These are phyloP conservation scores for Epistrophe grossulariae DNA, from an alignment of 2,888 invertebrate genomes.

Conservation along the genomic window DNA sequence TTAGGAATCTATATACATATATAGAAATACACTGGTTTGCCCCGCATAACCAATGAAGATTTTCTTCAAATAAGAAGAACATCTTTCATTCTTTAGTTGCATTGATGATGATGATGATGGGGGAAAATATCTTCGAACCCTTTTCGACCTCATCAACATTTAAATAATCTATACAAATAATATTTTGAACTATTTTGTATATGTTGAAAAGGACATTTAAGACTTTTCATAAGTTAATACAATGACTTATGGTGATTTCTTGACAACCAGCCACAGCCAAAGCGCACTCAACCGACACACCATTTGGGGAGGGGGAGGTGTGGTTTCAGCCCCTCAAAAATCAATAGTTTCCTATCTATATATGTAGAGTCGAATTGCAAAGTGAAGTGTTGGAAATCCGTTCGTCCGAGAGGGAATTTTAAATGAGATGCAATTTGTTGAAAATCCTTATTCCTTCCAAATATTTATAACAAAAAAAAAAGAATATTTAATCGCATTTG, in stretches of 20 bases:
- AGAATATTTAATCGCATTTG: slow-evolving; percentile 60
- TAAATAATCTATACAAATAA: slow-evolving; percentile 73
- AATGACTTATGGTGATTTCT: slow-evolving; percentile 68
- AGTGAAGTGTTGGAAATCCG: slow-evolving; percentile 28
- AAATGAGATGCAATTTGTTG: slow-evolving; percentile 57
- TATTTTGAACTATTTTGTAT: slow-evolving; percentile 62
- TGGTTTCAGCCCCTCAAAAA: slow-evolving; percentile 26
- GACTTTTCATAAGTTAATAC: slow-evolving; percentile 68
- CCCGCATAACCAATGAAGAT: slow-evolving; percentile 28
- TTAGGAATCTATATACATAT: slow-evolving; percentile 31
- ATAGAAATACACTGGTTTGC: slow-evolving; percentile 10
- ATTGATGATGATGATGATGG: neutral
- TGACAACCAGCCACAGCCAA: slow-evolving; percentile 19
- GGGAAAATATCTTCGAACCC: neutral
- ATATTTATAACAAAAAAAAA: neutral
- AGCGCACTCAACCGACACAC: neutral
- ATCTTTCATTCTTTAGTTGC: neutral
- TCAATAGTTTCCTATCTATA: slow-evolving; percentile 36
- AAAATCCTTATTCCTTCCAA: neutral
- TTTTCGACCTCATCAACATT: slow-evolving; percentile 63
- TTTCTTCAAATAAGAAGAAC: neutral
- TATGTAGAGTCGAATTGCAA: slow-evolving; percentile 17
- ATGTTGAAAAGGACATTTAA: slow-evolving; percentile 68
- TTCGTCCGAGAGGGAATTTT: slow-evolving; percentile 50
- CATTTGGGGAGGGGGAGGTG: neutral